Conservation (phyloP, 2,797 vertebrate species). For the Arvicola amphibius region DNA sequence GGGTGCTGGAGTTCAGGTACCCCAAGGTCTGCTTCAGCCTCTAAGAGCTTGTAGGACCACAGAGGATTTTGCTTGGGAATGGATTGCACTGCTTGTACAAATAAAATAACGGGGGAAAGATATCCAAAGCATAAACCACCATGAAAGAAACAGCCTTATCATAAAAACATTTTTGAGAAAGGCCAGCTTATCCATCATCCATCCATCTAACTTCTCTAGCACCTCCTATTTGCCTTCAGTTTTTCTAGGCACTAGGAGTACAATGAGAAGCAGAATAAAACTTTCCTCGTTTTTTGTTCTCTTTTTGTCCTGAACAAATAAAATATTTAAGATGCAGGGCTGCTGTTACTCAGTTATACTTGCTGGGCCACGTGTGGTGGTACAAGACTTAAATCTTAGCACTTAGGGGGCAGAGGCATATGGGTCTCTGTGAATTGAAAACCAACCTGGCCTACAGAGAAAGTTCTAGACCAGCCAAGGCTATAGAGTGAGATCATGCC, state of each 20-base stretch:
- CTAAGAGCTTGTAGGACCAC: background rate
- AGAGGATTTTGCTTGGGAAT: background rate
- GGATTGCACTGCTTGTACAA: background rate
- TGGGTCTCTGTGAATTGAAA: background rate
- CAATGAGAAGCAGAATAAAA: background rate
- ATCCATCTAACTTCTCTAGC: background rate
- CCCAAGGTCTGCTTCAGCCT: background rate
- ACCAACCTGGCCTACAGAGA: background rate
- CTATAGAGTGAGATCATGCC: background rate
- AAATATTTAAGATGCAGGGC: background rate
- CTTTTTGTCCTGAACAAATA: background rate
- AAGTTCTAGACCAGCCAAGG: background rate
- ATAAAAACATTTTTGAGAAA: conserved; percentile 46
- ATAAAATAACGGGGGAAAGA: conserved; percentile 54
- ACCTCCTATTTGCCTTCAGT: background rate
- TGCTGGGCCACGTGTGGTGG: background rate
- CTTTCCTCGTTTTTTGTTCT: background rate
- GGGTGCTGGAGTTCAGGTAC: too few relatives aligned
- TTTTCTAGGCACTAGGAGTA: background rate
- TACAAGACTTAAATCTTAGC: background rate
- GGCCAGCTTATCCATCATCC: conserved; percentile 13
- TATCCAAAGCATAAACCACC: conserved; percentile 72
- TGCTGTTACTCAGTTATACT: background rate
- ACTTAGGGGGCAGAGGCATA: background rate
- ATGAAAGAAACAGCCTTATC: conserved; percentile 59